Conservation (phyloP, 2,113 vertebrate genomes). For the Castor canadensis region DNA sequence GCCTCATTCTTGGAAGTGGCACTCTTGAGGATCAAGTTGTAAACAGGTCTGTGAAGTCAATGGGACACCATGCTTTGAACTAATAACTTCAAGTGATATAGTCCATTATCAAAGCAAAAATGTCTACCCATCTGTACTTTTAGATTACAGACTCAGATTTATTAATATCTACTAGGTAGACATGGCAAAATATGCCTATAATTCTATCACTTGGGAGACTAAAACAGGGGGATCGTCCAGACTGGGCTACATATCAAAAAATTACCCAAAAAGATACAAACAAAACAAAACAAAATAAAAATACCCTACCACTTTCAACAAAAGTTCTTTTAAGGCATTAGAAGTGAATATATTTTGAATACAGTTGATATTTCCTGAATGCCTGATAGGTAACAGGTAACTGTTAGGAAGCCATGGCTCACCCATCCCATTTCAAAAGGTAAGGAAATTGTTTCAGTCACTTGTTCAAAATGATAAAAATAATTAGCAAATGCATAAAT, state of each 20-base stretch:
- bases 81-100: not conserved
- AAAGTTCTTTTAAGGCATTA: not conserved
- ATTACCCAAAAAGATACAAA: no score
- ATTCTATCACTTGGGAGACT: not conserved
- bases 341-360: not conserved
- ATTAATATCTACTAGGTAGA: not conserved
- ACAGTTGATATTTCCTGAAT: not conserved
- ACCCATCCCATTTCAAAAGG: not conserved
- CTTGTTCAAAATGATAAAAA: constrained; percentile 10
- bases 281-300: no score
- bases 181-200: not conserved
- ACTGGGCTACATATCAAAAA: not conserved
- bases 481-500: constrained; percentile 21
- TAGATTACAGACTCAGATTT: not conserved
- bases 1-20: constrained; percentile 3
- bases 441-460: not conserved
- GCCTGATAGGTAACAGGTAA: not conserved
- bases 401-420: not conserved
- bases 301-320: not conserved
- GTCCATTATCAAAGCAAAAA: constrained; percentile 12
- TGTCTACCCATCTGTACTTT: no score
- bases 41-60: not conserved
- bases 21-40: not conserved
- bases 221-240: not conserved
- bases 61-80: not conserved